A percentile compares a stretch with the other conserved stretches of the same genome.
These are phyloP conservation scores for Menidia menidia DNA, from an alignment of 2,797 vertebrate species.

Conservation along the genomic window DNA sequence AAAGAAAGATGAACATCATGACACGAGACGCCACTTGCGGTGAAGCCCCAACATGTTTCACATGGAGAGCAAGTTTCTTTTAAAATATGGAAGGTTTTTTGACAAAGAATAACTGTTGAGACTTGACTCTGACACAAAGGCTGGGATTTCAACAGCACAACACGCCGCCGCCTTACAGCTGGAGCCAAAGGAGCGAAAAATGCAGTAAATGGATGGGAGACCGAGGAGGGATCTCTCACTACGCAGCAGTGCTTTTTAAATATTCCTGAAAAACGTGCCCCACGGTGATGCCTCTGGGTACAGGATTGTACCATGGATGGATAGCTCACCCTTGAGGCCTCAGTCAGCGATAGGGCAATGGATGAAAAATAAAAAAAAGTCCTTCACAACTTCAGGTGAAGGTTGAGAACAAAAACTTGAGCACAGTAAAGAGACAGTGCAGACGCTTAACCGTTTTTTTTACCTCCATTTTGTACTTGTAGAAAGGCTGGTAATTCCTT, in stretches of 20 bases:
- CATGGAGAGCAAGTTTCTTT: constrained; percentile 25
- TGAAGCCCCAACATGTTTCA: constrained; percentile 38
- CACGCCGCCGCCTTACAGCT: constrained; percentile 8
- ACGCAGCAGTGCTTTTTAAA: constrained; percentile 37
- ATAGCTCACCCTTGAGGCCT: constrained; percentile 32
- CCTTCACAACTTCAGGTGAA: constrained; percentile 35
- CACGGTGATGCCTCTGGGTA: constrained; percentile 62
- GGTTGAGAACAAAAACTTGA: constrained; percentile 32
- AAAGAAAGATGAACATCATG: constrained; percentile 64
- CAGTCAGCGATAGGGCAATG: constrained; percentile 31
- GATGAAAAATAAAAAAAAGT: background rate
- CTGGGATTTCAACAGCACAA: constrained; percentile 34
- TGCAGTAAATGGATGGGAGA: constrained; percentile 38
- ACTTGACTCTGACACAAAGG: constrained; percentile 36
- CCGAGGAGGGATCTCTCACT: constrained; percentile 43
- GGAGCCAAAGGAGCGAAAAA: constrained; percentile 33
- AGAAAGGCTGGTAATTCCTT: constrained; percentile 46
- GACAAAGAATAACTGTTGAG: constrained; percentile 51
- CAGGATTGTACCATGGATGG: constrained; percentile 42
- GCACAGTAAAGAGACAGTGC: constrained; percentile 15
- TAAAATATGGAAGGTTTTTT: constrained; percentile 45
- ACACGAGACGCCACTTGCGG: constrained; percentile 35
- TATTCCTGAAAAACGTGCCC: constrained; percentile 59
- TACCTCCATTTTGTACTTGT: constrained; percentile 42
- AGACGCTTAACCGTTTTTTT: constrained; percentile 45